Percentiles rank a stretch among this genome's conserved stretches.
These are phyloP conservation scores for Capreolus pygargus DNA, from an alignment of 2,113 vertebrate genomes.

Conservation along the genomic window DNA sequence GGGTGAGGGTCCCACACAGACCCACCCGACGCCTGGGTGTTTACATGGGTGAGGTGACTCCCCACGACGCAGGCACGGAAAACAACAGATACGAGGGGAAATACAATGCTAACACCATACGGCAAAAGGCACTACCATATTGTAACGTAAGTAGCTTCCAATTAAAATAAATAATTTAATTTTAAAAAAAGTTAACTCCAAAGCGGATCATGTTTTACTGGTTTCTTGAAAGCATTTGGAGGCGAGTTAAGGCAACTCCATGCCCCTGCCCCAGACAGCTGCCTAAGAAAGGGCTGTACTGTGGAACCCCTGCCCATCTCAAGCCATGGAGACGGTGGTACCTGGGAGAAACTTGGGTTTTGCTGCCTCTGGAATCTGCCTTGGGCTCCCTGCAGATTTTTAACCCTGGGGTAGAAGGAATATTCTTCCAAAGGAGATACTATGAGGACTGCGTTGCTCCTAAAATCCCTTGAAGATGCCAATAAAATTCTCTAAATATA, in stretches of 20 bases:
- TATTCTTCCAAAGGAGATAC: not conserved
- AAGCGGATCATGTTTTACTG: not conserved
- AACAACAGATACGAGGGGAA: conserved; percentile 67
- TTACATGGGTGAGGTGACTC: conserved; percentile 75
- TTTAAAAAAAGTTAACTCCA: not conserved
- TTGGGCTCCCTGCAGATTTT: not conserved
- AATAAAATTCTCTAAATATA: not conserved
- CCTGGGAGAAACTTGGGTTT: not conserved
- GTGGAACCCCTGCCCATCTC: not conserved
- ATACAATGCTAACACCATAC: not conserved
- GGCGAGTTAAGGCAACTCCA: not conserved
- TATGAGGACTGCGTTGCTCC: not conserved
- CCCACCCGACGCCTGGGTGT: conserved; percentile 65
- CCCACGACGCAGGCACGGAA: conserved; percentile 56
- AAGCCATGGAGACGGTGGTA: not conserved
- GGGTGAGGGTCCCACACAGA: conserved; percentile 10
- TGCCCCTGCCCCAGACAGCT: rapidly evolving
- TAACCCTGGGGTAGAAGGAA: not conserved
- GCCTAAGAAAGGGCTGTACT: not conserved
- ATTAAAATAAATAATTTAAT: not conserved
- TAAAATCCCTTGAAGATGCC: not conserved
- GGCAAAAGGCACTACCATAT: not conserved
- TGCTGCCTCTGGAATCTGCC: not conserved
- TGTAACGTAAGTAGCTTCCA: not conserved
- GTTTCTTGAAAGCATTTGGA: conserved; percentile 1